Percentiles rank a stretch among this genome's conserved stretches.
phyloP scores from a whole-genome alignment of 2,797 vertebrate genomes.

The Erpetoichthys calabaricus region DNA sequence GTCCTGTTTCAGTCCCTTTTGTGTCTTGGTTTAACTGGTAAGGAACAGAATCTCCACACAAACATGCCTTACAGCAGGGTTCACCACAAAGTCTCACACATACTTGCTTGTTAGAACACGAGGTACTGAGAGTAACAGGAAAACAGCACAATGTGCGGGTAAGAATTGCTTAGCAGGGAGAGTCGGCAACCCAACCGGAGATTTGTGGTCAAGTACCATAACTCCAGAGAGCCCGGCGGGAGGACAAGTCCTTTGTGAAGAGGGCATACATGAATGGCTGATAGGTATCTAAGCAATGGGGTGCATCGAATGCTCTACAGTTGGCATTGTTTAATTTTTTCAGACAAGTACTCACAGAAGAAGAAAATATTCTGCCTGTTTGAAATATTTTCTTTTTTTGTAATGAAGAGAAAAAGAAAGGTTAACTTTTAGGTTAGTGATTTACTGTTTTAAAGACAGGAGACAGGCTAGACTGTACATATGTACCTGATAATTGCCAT shows the following conservation, averaged over 20 bases:
- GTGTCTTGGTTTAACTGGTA: too few relatives aligned
- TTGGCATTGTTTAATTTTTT: not conserved
- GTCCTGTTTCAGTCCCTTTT: too few relatives aligned
- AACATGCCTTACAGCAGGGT: too few relatives aligned
- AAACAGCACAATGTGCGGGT: conserved; percentile 11
- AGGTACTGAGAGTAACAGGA: conserved; percentile 33
- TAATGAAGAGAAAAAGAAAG: not conserved
- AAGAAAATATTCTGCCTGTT: not conserved
- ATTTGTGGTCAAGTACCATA: too few relatives aligned
- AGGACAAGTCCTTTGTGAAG: too few relatives aligned
- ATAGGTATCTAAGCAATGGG: not conserved
- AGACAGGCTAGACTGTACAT: not conserved
- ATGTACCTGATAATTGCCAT: conserved; percentile 1
- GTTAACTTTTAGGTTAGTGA: conserved; percentile 1
- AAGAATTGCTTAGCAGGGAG: not conserved
- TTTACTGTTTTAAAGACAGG: conserved; percentile 1
- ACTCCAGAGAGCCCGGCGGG: too few relatives aligned
- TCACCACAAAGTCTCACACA: conserved; percentile 31
- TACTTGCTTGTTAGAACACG: conserved; percentile 44
- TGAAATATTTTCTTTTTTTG: not conserved
- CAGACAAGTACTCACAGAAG: not conserved
- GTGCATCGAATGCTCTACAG: not conserved
- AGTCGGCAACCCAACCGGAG: too few relatives aligned
- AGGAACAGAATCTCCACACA: too few relatives aligned
- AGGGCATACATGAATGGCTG: too few relatives aligned